Base-by-base conservation (phyloP, 2,888 invertebrate genomes). In the Cataglyphis cursor region DNA sequence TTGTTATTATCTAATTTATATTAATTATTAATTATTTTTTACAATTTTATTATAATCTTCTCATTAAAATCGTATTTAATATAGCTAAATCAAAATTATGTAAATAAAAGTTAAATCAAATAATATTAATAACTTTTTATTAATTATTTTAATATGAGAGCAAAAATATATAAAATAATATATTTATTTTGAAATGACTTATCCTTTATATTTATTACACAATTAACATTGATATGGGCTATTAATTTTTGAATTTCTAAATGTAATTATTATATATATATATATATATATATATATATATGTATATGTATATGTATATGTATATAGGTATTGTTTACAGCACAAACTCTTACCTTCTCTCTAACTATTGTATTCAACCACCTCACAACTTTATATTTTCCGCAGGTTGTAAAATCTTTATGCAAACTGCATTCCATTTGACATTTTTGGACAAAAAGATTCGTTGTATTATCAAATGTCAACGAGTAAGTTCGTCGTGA, bases 341-440 rank as follows among this genome's bases (percentile, higher is more conserved):
- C 6, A 51, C 6, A 51, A 75, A 66, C 21, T 24, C 76, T 86
- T 90, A 95, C 95, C 94, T 94, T 94, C 76, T 94, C 91, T 64
- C 87, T 91, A 3, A 91, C 93, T 44, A 92, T 78, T 81, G 93
- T 87, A 78, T 94, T 91, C 12, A 95, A 84, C 94, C 94, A 95
- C 64, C 91, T 90, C 6, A 93, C 92, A 5, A 92, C 92, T 85
- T 91, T 92, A 87, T 94, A 95, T 82, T 94, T 95, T 8, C 94
- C 93, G 72, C 95, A 95, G 6, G 89, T 88, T 18, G 92, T 81
- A 4, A 91, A 84, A 76, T 93, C 93, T 76, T 89, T 92, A 51
- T 92, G 91, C 41, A 89, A 85, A 54, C 87, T 89, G 84, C 94
- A 95, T 65, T 94, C 94, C 66, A 82, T 88, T 35, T 91, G 89